Percentiles rank a stretch among this genome's conserved stretches.
Conservation (phyloP, 1,140 invertebrate genomes). For the Trichonephila clavipes region DNA sequence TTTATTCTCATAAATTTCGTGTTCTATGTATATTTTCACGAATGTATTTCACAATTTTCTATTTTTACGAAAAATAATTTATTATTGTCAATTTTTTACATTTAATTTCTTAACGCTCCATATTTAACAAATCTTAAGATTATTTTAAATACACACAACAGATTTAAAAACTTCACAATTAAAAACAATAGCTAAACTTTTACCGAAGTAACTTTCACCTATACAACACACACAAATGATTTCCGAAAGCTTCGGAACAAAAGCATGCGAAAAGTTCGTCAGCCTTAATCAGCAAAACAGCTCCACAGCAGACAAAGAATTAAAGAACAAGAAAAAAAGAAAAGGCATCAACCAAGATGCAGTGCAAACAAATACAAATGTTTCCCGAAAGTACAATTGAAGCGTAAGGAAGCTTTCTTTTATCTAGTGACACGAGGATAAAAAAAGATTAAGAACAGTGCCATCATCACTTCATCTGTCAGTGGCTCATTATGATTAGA, state of each 20-base stretch:
- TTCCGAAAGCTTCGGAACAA: not conserved
- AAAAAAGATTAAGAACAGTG: not conserved
- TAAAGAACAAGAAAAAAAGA: not conserved
- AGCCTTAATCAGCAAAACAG: not conserved
- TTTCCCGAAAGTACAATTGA: not conserved
- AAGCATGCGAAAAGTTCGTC: not conserved
- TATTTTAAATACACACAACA: no score
- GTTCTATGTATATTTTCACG: no score
- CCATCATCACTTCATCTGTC: slow-evolving; percentile 33
- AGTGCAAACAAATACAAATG: not conserved
- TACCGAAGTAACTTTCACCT: no score
- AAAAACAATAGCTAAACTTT: no score
- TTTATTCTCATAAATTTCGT: no score
- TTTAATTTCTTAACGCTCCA: no score
- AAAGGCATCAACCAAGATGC: not conserved
- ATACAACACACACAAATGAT: no score
- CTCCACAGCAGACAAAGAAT: not conserved
- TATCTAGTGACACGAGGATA: not conserved
- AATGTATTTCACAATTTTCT: no score
- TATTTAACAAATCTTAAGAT: no score
- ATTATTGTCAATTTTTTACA: no score
- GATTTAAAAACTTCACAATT: no score
- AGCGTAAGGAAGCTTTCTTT: not conserved
- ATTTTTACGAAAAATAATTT: no score
- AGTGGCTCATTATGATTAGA: slow-evolving; percentile 10